Evolutionary conservation across 2,888 invertebrate genomes (phyloP), one percentile per base, ranked within the genome.

Genomic region (Magallana nippona): DNA sequence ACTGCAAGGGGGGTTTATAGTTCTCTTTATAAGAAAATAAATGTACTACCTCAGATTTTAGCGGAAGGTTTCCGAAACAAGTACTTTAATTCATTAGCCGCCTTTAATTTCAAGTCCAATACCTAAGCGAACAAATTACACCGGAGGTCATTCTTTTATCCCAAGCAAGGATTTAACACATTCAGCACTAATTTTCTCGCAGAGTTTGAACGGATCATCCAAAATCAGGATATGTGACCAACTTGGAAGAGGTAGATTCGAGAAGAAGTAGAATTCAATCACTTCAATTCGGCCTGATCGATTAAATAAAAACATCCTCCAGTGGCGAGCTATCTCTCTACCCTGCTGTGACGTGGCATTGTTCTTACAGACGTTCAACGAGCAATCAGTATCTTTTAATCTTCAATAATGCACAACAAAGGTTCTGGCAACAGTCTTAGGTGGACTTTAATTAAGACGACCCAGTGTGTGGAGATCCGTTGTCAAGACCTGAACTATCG

Each of bases 361-460:
- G 32, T 71, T 71, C 71, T 71, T 15, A 71, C 71, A 71, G 71
- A 71, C 27, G 27, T 71, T 71, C 71, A 22, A 32, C 71, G 32
- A 71, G 71, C 71, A 71, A 71, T 71, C 71, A 71, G 71, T 71
- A 71, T 71, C 71, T 71, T 11, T 71, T 71, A 71, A 71, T 71
- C 71, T 71, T 71, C 71, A 71, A 71, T 71, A 71, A 71, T 71
- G 71, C 22, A 71, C 71, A 71, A 71, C 71, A 71, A 71, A 71
- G 71, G 32, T 15, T 27, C 71, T 71, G 71, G 71, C 10, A 71
- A 71, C 71, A 71, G 71, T 71, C 71, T 71, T 71, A 32, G 71
- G n/a, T 71, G 71, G 71, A 71, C 71, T 71, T 71, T 71, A 71
- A 71, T 71, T 27, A 71, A 71, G 71, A 71, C 71, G 32, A 27